Percentiles rank a stretch among this genome's conserved stretches.
phyloP scores from a whole-genome alignment of 64 coral and sea anemone species.

The Acropora yongei region DNA sequence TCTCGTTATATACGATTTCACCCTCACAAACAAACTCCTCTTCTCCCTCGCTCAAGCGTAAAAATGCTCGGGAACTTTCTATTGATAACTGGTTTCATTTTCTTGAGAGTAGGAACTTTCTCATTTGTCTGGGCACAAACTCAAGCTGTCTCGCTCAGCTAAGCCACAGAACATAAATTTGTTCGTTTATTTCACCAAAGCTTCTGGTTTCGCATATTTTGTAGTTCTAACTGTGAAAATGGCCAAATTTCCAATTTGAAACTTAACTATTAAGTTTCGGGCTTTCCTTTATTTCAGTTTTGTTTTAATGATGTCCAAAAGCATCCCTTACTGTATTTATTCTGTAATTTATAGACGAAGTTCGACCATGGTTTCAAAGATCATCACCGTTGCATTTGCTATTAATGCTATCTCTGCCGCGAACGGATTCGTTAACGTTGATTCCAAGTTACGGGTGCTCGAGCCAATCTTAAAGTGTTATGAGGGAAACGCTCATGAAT shows the following conservation, averaged over 20 bases:
- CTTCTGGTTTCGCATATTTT: slow-evolving; percentile 1
- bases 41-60: background rate
- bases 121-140: slow-evolving; percentile 13
- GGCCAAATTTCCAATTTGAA: slow-evolving; percentile 7
- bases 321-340: slow-evolving; percentile 8
- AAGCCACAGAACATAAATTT: slow-evolving; percentile 10
- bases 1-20: slow-evolving; percentile 18
- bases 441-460: slow-evolving; percentile 35
- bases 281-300: background rate
- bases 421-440: slow-evolving; percentile 17
- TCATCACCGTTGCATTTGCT: slow-evolving; percentile 21
- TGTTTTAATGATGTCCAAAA: slow-evolving; percentile 5
- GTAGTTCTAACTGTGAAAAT: background rate
- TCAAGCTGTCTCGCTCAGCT: slow-evolving; percentile 30
- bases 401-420: slow-evolving; percentile 19
- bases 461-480: slow-evolving; percentile 26
- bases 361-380: slow-evolving; percentile 32
- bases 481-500: slow-evolving; percentile 11
- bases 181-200: background rate
- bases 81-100: slow-evolving; percentile 11
- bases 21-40: slow-evolving; percentile 10
- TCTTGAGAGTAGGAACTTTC: slow-evolving; percentile 6
- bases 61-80: slow-evolving; percentile 19
- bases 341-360: background rate
- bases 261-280: slow-evolving; percentile 18